Conservation (phyloP, 2,113 vertebrate species). For the Ciconia maguari region DNA sequence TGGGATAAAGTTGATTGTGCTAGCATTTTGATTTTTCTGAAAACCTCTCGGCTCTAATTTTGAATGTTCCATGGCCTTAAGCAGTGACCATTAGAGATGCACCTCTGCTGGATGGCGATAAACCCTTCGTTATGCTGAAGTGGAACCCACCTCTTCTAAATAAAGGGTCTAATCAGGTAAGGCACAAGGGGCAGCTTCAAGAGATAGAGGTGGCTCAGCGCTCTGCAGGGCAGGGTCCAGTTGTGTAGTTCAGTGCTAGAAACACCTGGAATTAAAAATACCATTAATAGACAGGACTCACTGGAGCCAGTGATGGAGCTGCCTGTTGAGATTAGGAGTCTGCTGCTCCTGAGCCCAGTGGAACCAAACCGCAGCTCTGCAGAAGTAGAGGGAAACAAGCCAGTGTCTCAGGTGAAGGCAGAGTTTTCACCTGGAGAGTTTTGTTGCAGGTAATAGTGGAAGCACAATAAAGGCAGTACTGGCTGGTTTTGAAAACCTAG, state of each 20-base stretch:
- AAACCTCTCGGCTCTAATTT: not conserved
- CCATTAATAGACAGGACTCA: fast-evolving
- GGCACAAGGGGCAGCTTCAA: not conserved
- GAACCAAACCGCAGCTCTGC: not conserved
- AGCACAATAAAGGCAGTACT: not conserved
- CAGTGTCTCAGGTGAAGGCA: not conserved
- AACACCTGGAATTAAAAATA: not conserved
- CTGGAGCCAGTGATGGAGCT: not conserved
- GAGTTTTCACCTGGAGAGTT: not conserved
- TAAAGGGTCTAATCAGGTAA: not conserved
- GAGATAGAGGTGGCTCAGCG: not conserved
- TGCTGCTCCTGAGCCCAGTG: not conserved
- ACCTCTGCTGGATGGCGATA: not conserved
- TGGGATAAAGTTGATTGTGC: not conserved
- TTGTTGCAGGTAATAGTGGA: not conserved
- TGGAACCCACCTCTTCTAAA: not conserved
- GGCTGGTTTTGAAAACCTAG: not conserved
- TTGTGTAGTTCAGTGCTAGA: not conserved
- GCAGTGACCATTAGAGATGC: not conserved
- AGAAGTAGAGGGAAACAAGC: not conserved
- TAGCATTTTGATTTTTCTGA: not conserved
- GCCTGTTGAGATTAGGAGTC: fast-evolving
- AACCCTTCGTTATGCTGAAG: not conserved
- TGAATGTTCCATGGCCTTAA: not conserved
- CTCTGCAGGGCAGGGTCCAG: not conserved